A percentile compares a stretch with the other conserved stretches of the same genome.
phyloP scores from a whole-genome alignment of 2,797 vertebrate species.

The Acanthurus leucopareius region DNA sequence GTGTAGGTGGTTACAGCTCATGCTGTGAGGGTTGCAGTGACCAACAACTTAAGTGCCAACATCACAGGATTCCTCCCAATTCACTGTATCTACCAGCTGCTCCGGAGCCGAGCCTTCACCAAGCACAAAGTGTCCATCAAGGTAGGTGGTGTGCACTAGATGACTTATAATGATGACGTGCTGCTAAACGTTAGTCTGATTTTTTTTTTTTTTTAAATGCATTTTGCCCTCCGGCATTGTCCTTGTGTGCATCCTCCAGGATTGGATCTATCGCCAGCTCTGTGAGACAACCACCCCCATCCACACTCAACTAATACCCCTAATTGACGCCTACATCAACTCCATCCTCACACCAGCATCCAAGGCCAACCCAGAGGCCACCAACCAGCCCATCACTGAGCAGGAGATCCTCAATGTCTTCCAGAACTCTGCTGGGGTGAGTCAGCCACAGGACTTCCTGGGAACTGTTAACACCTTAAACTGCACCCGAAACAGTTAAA shows the following conservation, averaged over 20 bases:
- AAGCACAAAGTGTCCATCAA: constrained; percentile 99
- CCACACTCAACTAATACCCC: constrained; percentile 95
- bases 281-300: constrained; percentile 96
- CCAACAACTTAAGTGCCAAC: constrained; percentile 95
- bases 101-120: constrained; percentile 97
- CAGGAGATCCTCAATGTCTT: constrained; percentile 97
- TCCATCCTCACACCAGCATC: constrained; percentile 98
- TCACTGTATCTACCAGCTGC: constrained; percentile 98
- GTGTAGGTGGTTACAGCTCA: constrained; percentile 98
- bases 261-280: constrained; percentile 98
- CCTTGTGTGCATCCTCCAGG: constrained; percentile 79
- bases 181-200: neutral
- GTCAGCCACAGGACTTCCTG: constrained; percentile 9
- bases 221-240: neutral
- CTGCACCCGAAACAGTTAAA: neutral
- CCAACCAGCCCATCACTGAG: constrained; percentile 98
- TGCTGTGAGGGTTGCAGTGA: constrained; percentile 96
- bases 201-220: neutral
- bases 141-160: constrained; percentile 78
- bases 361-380: constrained; percentile 98
- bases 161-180: rapidly evolving
- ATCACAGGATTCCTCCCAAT: constrained; percentile 98
- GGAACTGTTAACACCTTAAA: neutral
- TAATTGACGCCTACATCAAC: constrained; percentile 98
- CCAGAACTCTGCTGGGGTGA: constrained; percentile 90